A percentile compares a stretch with the other conserved stretches of the same genome.
Conservation (phyloP, 2,113 vertebrate genomes). For the Pan troglodytes region NHGRI_mPanTro3-v2.1_pri NC_072417.2:51849001-51849500, state of each 20-base stretch:
- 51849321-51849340: not conserved
- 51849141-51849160: not conserved
- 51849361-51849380: accelerated
- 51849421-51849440: not conserved
- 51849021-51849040: not conserved
- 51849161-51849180: not conserved
- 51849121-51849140: not conserved
- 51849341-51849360: not conserved
- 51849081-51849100: not conserved
- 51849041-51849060: conserved; percentile 11
- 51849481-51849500: not conserved
- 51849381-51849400: not conserved
- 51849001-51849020: not conserved
- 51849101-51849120: not conserved
- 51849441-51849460: not conserved
- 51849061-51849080: not conserved
- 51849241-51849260: not conserved
- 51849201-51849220: not conserved
- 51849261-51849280: not conserved
- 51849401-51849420: not conserved
- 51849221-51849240: not conserved
- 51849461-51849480: not conserved
- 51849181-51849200: not conserved
- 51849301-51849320: not conserved
- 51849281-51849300: not conserved